Evolutionary conservation across 2,113 vertebrate genomes (phyloP).

Genomic region (Monopterus albus): DNA sequence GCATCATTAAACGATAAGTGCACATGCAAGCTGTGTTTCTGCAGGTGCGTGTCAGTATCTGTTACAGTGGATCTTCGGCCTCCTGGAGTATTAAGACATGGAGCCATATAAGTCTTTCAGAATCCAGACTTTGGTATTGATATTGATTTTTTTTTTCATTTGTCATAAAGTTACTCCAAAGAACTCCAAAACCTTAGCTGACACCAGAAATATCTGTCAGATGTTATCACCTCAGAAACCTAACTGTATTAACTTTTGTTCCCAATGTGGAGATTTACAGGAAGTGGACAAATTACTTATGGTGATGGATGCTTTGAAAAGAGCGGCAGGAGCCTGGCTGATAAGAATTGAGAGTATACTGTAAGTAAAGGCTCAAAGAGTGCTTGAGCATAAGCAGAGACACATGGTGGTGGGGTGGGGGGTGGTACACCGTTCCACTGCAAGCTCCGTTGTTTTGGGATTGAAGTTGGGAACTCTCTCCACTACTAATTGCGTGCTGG

Average conservation of each 20-base stretch:
- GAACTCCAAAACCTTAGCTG: slow-evolving; percentile 14
- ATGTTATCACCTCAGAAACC: slow-evolving; percentile 41
- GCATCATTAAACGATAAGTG: slow-evolving; percentile 49
- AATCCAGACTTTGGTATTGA: background rate
- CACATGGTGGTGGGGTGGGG: slow-evolving; percentile 69
- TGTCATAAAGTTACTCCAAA: slow-evolving; percentile 25
- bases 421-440: slow-evolving; percentile 68
- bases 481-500: slow-evolving; percentile 84
- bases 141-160: slow-evolving; percentile 9
- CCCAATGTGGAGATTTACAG: slow-evolving; percentile 60
- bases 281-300: slow-evolving; percentile 65
- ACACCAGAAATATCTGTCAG: slow-evolving; percentile 17
- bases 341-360: slow-evolving; percentile 65
- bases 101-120: slow-evolving; percentile 1
- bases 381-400: slow-evolving; percentile 71
- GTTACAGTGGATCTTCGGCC: background rate
- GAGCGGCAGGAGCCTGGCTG: slow-evolving; percentile 54
- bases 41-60: background rate
- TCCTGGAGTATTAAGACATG: background rate
- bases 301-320: slow-evolving; percentile 61
- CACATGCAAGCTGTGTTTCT: slow-evolving; percentile 5
- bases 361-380: slow-evolving; percentile 74
- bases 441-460: slow-evolving; percentile 80
- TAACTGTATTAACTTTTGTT: slow-evolving; percentile 65
- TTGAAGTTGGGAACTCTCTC: slow-evolving; percentile 84